Base-by-base conservation (phyloP, 2,113 vertebrate genomes). In the Oncorhynchus keta region DNA sequence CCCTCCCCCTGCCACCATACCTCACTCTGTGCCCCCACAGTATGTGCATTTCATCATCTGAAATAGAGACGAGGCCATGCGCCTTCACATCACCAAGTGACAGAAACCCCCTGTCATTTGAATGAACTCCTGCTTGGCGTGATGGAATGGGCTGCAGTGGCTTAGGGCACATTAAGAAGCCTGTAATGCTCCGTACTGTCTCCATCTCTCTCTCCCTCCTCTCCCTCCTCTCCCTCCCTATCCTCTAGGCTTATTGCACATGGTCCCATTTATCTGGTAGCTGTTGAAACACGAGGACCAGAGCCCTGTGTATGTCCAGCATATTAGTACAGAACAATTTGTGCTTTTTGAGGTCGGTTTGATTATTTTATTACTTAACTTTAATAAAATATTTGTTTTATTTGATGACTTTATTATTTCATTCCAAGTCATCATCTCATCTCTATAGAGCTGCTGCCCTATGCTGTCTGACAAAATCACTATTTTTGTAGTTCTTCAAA, bases 231-330 rank as follows among this genome's bases (percentile, higher is more conserved):
- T 7, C 59, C 13, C 30, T 45, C 73, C 73, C 76, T 75, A 76
- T 80, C 72, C 83, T 86, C 78, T 61, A 77, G 84, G 88, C 87
- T 90, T 86, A 89, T 89, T 87, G 83, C 80, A 80, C 85, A 81
- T 85, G 84, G 71, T 55, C 81, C 83, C 70, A 84, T 92, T 92
- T 86, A 91, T 93, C 89, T 91, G 85, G 83, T 87, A 81, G 84
- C 80, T 85, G 88, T 82, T 87, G 79, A 89, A 89, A 87, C 90
- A 86, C 69, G 72, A 81, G 77, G 81, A 45, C 39, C 39, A 2
- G 39, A 45, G 39, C 8, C 39, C 9, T 45, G 9, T 45, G 39
- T 45, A 11, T 11, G 39, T 45, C 9, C 39, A 45, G 39, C 39
- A 45, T 11, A 45, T 45, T 45, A 45, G 39, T 11, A 9, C 39